Evolutionary conservation across 2,888 invertebrate species (phyloP).

Genomic region (Meiosimyza decipiens): DNA sequence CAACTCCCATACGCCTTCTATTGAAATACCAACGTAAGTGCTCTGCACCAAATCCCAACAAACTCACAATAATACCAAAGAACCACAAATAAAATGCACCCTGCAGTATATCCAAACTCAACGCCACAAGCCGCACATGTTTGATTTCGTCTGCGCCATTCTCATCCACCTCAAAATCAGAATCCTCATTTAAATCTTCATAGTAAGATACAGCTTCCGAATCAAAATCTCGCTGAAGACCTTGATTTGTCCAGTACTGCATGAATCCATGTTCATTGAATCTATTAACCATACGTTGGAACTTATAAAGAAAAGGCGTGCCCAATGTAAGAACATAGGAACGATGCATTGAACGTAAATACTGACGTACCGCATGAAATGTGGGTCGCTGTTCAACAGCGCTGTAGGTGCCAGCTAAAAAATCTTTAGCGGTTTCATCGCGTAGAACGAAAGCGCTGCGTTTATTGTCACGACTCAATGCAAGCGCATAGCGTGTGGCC

Average conservation of each 20-base stretch:
- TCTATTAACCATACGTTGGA: constrained; percentile 50
- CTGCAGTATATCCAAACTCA: constrained; percentile 58
- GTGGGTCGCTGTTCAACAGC: constrained; percentile 51
- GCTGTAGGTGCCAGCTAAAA: constrained; percentile 57
- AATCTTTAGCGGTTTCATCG: constrained; percentile 53
- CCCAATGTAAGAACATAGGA: constrained; percentile 56
- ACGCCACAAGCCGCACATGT: constrained; percentile 48
- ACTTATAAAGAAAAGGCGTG: constrained; percentile 56
- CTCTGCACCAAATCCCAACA: constrained; percentile 49
- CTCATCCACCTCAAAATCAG: constrained; percentile 40
- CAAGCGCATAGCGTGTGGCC: constrained; percentile 8
- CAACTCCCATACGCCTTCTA: no score
- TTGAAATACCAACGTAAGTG: constrained; percentile 10
- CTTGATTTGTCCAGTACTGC: constrained; percentile 56
- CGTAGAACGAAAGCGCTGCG: constrained; percentile 54
- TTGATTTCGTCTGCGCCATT: constrained; percentile 38
- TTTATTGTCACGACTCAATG: constrained; percentile 20
- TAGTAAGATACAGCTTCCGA: constrained; percentile 45
- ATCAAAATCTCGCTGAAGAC: constrained; percentile 39
- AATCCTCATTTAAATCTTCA: constrained; percentile 36
- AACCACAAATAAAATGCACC: constrained; percentile 62
- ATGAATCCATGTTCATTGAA: constrained; percentile 58
- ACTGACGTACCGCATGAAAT: constrained; percentile 60
- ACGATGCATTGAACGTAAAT: constrained; percentile 53
- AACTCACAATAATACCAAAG: constrained; percentile 52